Conservation (phyloP, 2,888 invertebrate species). For the Muschampia plurimacula region DNA sequence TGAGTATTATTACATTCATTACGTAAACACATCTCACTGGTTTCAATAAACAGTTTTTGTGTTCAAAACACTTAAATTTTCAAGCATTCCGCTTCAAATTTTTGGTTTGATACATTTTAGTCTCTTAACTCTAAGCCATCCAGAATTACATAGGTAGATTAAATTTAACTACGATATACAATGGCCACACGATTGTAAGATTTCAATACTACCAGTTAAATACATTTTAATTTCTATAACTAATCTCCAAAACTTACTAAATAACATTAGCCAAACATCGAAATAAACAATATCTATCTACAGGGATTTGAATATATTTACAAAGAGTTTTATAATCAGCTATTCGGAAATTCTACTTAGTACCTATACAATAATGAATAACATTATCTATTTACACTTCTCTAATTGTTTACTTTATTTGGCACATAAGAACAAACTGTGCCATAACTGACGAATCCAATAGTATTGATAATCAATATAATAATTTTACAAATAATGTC, state of each 20-base stretch:
- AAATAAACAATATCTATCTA: slow-evolving; percentile 60
- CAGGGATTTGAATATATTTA: slow-evolving; percentile 56
- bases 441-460: slow-evolving; percentile 18
- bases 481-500: slow-evolving; percentile 43
- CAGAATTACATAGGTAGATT: slow-evolving; percentile 55
- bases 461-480: slow-evolving; percentile 29
- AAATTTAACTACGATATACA: slow-evolving; percentile 61
- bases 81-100: slow-evolving; percentile 84
- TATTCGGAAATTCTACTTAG: slow-evolving; percentile 36
- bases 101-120: slow-evolving; percentile 82
- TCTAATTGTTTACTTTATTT: slow-evolving; percentile 56
- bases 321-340: slow-evolving; percentile 42
- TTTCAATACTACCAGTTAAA: slow-evolving; percentile 52
- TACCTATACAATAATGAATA: slow-evolving; percentile 51
- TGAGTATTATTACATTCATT: slow-evolving; percentile 82
- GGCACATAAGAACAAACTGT: slow-evolving; percentile 54
- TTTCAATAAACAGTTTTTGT: slow-evolving; percentile 68
- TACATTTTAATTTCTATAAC: slow-evolving; percentile 50
- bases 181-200: slow-evolving; percentile 76
- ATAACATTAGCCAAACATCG: slow-evolving; percentile 52
- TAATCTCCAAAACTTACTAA: slow-evolving; percentile 57
- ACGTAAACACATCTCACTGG: slow-evolving; percentile 73
- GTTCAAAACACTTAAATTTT: slow-evolving; percentile 85
- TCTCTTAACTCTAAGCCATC: slow-evolving; percentile 68
- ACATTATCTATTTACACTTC: slow-evolving; percentile 62